Evolutionary conservation across 1,140 invertebrate genomes (phyloP).

Genomic region (Drosophila varians): DNA sequence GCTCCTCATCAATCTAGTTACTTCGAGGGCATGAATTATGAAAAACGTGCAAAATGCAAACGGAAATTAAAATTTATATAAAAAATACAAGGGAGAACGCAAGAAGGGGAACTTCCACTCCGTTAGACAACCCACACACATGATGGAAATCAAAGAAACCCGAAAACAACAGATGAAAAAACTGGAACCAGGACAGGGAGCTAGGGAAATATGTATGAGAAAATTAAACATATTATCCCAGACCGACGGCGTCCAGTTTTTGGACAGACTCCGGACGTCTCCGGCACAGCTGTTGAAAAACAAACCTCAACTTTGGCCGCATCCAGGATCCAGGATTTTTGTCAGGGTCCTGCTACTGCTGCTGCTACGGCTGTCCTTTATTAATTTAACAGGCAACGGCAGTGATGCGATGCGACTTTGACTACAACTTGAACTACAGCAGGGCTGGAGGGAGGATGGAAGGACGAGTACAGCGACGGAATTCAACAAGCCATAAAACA

Average conservation of each 20-base stretch:
- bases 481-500: conserved; percentile 83
- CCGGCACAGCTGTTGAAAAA: conserved; percentile 74
- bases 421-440: conserved; percentile 74
- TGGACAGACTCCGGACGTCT: conserved; percentile 47
- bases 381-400: conserved; percentile 72
- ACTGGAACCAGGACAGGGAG: conserved; percentile 1
- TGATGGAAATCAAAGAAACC: conserved; percentile 61
- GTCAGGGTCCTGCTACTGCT: conserved; percentile 41
- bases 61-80: conserved; percentile 81
- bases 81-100: not conserved
- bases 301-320: conserved; percentile 70
- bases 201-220: conserved; percentile 53
- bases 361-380: conserved; percentile 54
- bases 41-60: conserved; percentile 80
- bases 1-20: conserved; percentile 77
- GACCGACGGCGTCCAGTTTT: not conserved
- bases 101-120: conserved; percentile 65
- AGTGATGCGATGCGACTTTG: conserved; percentile 62
- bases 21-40: conserved; percentile 79
- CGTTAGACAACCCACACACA: conserved; percentile 59
- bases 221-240: conserved; percentile 73
- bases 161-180: conserved; percentile 32
- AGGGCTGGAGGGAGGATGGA: not conserved
- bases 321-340: conserved; percentile 60
- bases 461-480: conserved; percentile 20